These are phyloP conservation scores for Sula dactylatra DNA, from an alignment of 2,113 vertebrate genomes.

Conservation along the genomic window DNA sequence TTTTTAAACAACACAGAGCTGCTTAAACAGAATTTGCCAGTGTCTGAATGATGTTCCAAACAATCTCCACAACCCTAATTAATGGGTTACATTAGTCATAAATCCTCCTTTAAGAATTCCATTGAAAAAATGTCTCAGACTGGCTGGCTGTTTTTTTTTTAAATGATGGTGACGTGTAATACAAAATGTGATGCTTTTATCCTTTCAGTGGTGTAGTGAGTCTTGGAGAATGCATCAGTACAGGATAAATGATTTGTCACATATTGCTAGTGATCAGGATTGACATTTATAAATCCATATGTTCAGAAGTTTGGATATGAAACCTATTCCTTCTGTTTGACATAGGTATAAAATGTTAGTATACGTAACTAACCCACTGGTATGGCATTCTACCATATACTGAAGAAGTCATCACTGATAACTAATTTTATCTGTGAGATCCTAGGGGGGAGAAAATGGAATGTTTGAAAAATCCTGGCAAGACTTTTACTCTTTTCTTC, in stretches of 20 bases:
- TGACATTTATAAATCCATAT: background rate
- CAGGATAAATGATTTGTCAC: background rate
- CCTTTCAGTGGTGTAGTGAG: background rate
- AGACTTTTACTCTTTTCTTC: background rate
- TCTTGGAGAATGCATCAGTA: background rate
- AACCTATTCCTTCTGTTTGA: background rate
- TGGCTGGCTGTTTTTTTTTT: background rate
- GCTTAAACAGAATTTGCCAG: background rate
- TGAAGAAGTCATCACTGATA: background rate
- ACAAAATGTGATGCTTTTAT: background rate
- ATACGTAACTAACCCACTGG: background rate
- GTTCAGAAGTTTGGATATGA: background rate
- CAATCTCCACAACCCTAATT: background rate
- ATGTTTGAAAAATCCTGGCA: background rate
- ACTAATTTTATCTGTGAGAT: background rate
- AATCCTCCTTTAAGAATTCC: background rate
- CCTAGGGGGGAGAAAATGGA: background rate
- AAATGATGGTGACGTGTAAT: background rate
- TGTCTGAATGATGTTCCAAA: background rate
- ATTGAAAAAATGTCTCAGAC: background rate
- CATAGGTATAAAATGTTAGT: background rate
- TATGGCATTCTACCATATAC: background rate
- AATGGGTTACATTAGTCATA: background rate
- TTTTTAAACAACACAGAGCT: background rate
- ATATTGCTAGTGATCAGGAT: background rate